Base-by-base conservation (phyloP, 64 coral and sea anemone genomes). In the Hydrozoanthus tunicans region DNA sequence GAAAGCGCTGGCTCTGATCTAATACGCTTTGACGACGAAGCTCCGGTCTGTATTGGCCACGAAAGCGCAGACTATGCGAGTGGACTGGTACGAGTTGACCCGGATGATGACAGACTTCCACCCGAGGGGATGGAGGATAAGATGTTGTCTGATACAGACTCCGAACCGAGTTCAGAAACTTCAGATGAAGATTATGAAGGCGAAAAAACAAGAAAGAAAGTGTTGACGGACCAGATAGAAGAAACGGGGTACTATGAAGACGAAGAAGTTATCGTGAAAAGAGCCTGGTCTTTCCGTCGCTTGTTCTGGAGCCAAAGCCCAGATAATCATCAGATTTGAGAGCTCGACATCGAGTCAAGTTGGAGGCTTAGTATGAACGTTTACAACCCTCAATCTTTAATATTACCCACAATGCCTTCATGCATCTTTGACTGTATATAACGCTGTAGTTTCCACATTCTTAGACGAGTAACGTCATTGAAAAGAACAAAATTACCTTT, bases 91-190 rank as follows among this genome's bases (percentile, higher is more conserved):
- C 84, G 84, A 59, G 69, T 60, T 88, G 84, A 61, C 23, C 84
- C 84, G 1, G 51, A 61, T 58, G 68, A 88, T 13, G 69, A 15
- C 70, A 73, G 84, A 74, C 68, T 74, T 61, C 55, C 84, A 17
- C 84, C 84, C 27, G 84, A 88, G 56, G 84, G 84, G 69, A 88
- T 88, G 84, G 84, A 74, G 74, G 69, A 88, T 27, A 70, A 61
- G 12, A 13, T 51, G 17, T 75, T 73, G 6, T 88, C 84, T 0
- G 84, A 88, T 69, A 75, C 84, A 17, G 67, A n/a, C 67, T 73
- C 67, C 10, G 68, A 56, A 6, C 73, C 67, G 11, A 75, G 84
- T 74, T 74, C 84, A 88, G 84, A 60, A 88, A 75, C 25, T 26
- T 51, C 15, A 8, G 84, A 88, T 51, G 84, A 60, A 15, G 57